Evolutionary conservation across 2,888 invertebrate genomes (phyloP), one percentile per base, ranked within the genome.

Genomic region (Pollenia amentaria): DNA sequence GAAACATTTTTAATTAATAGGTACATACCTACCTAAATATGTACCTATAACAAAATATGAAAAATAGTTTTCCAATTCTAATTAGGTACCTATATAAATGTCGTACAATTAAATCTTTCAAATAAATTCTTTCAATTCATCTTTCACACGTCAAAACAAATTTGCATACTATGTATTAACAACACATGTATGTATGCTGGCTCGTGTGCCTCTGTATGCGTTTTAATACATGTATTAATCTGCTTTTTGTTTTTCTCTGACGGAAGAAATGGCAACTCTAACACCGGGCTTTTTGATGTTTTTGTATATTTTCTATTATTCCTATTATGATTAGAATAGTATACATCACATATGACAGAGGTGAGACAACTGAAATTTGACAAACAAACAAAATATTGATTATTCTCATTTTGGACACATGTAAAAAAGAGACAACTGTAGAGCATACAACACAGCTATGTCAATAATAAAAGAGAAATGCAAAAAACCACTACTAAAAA

Each of bases 381-480:
- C 65, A 53, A 76, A 80, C 53, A 80, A 76, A 81, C 46, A 55
- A 76, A 84, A 87, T 85, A 86, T 83, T 78, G 78, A 86, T 86
- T 83, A 83, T 86, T 78, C 73, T 21, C 9, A 48, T 67, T 18
- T 14, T n/a, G 42, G n/a, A 18, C 75, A 60, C 53, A 81, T 69
- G 80, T 46, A 62, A 87, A 69, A 87, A 69, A 84, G 87, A 64
- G 80, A 81, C 55, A 80, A 51, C 42, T 10, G 11, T 67, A 46
- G 3, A 46, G 1, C 11, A 40, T 8, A 1, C 18, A 44, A 42
- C n/a, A 82, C 82, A 29, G 87, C 87, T 84, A 87, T 84, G 87
- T 84, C 84, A 84, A 87, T 87, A 87, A 81, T 87, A 81, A 87
- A 87, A 87, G 87, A 87, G 80, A 87, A 87, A 87, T 84, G 87